phyloP scores from a whole-genome alignment of 1,140 invertebrate species.

The Eumaeus atala region DNA sequence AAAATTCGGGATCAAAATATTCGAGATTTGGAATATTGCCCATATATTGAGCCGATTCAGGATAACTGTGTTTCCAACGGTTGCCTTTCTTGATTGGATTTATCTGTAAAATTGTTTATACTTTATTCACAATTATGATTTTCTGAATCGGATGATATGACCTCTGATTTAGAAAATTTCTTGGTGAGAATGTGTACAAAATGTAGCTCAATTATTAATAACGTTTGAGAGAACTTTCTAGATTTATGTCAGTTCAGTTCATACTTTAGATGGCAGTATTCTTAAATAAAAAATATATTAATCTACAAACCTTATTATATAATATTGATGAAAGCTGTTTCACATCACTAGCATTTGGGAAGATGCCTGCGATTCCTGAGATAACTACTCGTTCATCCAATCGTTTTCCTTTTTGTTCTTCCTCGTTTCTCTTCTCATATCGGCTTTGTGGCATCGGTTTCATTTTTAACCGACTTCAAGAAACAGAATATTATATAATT shows the following conservation, averaged over 20 bases:
- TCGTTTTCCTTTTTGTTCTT: background rate
- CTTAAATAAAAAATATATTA: too few relatives aligned
- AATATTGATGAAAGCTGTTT: slow-evolving; percentile 23
- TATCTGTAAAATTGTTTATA: background rate
- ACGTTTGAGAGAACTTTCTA: too few relatives aligned
- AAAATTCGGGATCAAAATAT: background rate
- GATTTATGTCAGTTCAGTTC: too few relatives aligned
- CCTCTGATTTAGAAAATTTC: too few relatives aligned
- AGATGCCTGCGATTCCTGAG: slow-evolving; percentile 39
- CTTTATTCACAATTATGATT: too few relatives aligned
- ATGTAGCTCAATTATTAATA: too few relatives aligned
- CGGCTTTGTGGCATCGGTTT: too few relatives aligned
- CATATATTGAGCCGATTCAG: background rate
- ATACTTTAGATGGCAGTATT: slow-evolving; percentile 14
- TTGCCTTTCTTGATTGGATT: background rate
- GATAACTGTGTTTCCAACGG: background rate
- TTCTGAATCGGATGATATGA: too few relatives aligned
- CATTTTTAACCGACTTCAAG: too few relatives aligned
- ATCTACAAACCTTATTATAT: slow-evolving; percentile 2
- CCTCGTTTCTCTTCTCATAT: background rate
- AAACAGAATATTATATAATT: too few relatives aligned
- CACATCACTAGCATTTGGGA: slow-evolving; percentile 28
- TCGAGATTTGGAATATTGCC: background rate
- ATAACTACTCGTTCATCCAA: slow-evolving; percentile 31
- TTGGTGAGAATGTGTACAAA: too few relatives aligned